Evolutionary conservation across 2,797 vertebrate genomes (phyloP).

Genomic region (Sebastes trivittatus): DNA sequence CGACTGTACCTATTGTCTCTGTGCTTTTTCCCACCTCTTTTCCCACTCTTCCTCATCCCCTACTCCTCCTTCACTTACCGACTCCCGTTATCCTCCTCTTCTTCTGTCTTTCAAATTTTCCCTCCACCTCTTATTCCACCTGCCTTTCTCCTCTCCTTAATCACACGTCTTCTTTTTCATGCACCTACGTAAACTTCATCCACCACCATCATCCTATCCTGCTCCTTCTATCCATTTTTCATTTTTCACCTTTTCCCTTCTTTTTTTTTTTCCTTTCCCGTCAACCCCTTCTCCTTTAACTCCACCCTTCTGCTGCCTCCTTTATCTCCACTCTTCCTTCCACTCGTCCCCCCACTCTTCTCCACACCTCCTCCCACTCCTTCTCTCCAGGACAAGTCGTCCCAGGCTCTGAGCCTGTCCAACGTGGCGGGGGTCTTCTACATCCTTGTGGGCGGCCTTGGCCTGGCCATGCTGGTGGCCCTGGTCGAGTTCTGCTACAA

Average conservation of each 20-base stretch:
- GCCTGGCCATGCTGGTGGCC: conserved; percentile 99
- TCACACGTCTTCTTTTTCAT: neutral
- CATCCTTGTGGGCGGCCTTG: conserved; percentile 99
- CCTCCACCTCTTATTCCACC: neutral
- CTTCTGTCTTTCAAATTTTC: neutral
- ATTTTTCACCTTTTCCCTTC: neutral
- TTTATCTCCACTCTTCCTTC: neutral
- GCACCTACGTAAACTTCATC: neutral
- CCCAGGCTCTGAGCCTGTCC: conserved; percentile 98
- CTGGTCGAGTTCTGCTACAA: conserved; percentile 99
- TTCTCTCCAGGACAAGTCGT: conserved; percentile 93
- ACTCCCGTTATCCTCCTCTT: neutral
- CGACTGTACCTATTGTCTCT: conserved; percentile 44
- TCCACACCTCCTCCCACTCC: neutral
- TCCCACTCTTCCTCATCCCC: neutral
- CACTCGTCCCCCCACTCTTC: neutral
- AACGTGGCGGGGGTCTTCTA: conserved; percentile 99
- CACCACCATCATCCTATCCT: neutral
- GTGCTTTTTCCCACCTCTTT: conserved; percentile 52
- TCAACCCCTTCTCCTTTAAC: neutral
- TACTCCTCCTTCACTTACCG: neutral
- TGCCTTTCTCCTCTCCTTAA: neutral
- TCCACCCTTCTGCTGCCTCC: neutral
- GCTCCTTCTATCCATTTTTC: neutral
- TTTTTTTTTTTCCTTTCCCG: neutral